These are phyloP conservation scores for Drepanosiphum platanoidis DNA, from an alignment of 2,888 invertebrate species.

Conservation along the genomic window DNA sequence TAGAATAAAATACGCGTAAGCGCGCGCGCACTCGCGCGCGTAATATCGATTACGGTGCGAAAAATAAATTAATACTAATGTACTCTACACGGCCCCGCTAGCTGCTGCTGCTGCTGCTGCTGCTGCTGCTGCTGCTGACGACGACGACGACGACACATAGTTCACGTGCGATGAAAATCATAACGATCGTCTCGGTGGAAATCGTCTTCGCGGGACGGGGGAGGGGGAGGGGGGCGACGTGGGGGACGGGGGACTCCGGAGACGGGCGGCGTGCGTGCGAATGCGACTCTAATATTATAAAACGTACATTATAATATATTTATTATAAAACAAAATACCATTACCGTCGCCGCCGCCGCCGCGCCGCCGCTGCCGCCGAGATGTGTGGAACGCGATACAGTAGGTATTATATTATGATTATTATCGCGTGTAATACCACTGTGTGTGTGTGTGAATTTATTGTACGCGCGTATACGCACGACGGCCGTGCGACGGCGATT, in stretches of 20 bases:
- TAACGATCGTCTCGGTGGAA: no score
- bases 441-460: not conserved
- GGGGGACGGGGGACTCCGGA: no score
- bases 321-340: not conserved
- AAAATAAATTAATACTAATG: not conserved
- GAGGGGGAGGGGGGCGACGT: no score
- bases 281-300: no score
- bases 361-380: not conserved
- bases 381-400: not conserved
- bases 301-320: not conserved
- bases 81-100: not conserved
- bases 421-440: not conserved
- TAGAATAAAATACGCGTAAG: no score
- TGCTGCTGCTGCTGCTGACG: no score
- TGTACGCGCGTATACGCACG: not conserved
- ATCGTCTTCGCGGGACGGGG: no score
- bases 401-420: not conserved
- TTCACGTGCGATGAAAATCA: no score
- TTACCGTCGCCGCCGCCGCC: not conserved
- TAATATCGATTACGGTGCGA: not conserved
- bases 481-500: not conserved
- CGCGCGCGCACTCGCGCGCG: no score
- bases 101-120: no score
- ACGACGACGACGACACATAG: no score
- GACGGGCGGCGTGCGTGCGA: not conserved